A percentile compares a stretch with the other conserved stretches of the same genome.
Evolutionary conservation across 2,113 vertebrate genomes (phyloP).

Genomic region (Sturnus vulgaris): DNA sequence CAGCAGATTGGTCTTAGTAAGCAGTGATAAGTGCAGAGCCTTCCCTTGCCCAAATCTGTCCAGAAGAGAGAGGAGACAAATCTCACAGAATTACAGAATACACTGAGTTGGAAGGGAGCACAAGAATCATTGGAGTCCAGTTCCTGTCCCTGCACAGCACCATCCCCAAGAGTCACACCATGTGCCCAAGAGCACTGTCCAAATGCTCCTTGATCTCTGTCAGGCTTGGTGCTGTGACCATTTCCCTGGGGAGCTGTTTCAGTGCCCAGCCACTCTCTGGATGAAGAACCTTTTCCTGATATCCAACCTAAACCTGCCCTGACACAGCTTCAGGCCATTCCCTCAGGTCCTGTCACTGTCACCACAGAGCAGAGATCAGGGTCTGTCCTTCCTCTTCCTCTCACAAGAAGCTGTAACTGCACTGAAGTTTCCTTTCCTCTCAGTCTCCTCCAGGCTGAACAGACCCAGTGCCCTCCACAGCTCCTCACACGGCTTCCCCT

Average conservation of each 20-base stretch:
- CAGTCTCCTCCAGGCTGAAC: background rate
- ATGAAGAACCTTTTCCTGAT: background rate
- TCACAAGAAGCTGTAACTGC: background rate
- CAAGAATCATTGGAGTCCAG: background rate
- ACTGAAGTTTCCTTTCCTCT: background rate
- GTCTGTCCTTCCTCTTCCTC: background rate
- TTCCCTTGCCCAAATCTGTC: background rate
- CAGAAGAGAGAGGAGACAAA: background rate
- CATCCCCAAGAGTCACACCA: rapidly evolving
- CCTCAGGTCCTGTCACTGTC: rapidly evolving
- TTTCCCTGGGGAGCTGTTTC: background rate
- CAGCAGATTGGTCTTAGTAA: background rate
- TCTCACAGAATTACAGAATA: background rate
- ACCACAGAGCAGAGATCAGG: background rate
- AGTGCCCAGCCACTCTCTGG: rapidly evolving
- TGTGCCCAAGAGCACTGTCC: rapidly evolving
- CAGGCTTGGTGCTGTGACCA: background rate
- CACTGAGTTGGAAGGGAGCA: background rate
- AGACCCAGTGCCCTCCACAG: rapidly evolving
- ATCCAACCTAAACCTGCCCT: background rate
- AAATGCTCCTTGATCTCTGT: background rate
- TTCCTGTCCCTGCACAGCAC: background rate
- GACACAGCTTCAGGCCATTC: background rate
- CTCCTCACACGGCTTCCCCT: rapidly evolving
- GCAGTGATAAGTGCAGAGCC: background rate